Evolutionary conservation across 2,888 invertebrate genomes (phyloP).

Genomic region (Drosophila lacicola): DNA sequence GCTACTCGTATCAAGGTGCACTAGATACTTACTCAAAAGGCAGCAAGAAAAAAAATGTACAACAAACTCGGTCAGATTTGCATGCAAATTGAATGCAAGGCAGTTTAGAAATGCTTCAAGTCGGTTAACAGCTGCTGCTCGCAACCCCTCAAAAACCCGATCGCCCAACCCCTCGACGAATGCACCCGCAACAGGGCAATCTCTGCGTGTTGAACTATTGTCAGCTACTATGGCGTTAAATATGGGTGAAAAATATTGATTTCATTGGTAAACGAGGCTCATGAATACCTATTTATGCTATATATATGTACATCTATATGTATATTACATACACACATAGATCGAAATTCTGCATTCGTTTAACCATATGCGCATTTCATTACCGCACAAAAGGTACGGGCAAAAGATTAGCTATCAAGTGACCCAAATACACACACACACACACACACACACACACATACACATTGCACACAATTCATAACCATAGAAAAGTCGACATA

Average conservation of each 20-base stretch:
- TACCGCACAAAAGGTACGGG: slow-evolving; percentile 52
- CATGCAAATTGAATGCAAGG: slow-evolving; percentile 56
- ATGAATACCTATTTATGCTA: slow-evolving; percentile 2
- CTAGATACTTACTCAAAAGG: slow-evolving; percentile 35
- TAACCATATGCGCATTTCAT: slow-evolving; percentile 52
- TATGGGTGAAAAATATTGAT: slow-evolving; percentile 53
- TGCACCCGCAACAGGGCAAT: slow-evolving; percentile 2
- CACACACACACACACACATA: neutral
- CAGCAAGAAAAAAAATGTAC: neutral
- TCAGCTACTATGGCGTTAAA: slow-evolving; percentile 15
- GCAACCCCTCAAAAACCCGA: slow-evolving; percentile 8
- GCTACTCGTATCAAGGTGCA: slow-evolving; percentile 60
- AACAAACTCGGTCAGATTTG: slow-evolving; percentile 47
- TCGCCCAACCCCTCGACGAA: slow-evolving; percentile 1
- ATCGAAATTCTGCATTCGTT: slow-evolving; percentile 28
- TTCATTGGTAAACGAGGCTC: slow-evolving; percentile 28
- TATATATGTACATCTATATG: neutral
- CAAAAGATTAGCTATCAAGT: slow-evolving; percentile 54
- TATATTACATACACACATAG: slow-evolving; percentile 9
- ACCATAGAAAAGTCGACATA: slow-evolving; percentile 3
- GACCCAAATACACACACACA: slow-evolving; percentile 36
- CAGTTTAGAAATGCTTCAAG: slow-evolving; percentile 42
- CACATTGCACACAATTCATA: slow-evolving; percentile 13
- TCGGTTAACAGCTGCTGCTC: slow-evolving; percentile 53
- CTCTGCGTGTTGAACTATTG: slow-evolving; percentile 13